Evolutionary conservation across 2,113 vertebrate genomes (phyloP).

Genomic region (Neotoma lepida): DNA sequence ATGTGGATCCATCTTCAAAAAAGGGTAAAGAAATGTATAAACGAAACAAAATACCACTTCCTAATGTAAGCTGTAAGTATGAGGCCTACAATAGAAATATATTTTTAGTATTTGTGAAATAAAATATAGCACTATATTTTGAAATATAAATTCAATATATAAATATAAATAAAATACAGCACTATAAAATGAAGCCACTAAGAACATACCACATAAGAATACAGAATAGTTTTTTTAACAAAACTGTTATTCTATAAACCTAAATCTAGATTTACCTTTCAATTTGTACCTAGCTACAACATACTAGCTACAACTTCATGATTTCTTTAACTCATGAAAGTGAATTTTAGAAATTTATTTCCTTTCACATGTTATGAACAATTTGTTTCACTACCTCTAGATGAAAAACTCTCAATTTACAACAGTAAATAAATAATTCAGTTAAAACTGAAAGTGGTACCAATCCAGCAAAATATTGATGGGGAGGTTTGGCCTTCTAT

Average conservation of each 20-base stretch:
- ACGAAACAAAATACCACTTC: conserved; percentile 70
- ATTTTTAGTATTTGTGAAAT: conserved; percentile 65
- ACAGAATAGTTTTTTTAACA: conserved; percentile 67
- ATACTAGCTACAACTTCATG: conserved; percentile 65
- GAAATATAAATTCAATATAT: background rate
- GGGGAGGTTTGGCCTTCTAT: conserved; percentile 77
- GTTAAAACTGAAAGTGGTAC: conserved; percentile 61
- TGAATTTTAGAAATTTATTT: conserved; percentile 44
- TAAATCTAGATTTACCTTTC: conserved; percentile 66
- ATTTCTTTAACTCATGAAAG: conserved; percentile 58
- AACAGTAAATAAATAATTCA: conserved; percentile 75
- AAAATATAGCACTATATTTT: conserved; percentile 57
- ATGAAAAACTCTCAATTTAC: conserved; percentile 67
- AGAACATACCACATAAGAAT: conserved; percentile 70
- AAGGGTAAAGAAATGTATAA: conserved; percentile 60
- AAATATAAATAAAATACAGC: conserved; percentile 63
- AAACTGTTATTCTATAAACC: conserved; percentile 50
- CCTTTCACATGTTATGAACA: conserved; percentile 58
- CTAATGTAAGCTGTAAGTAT: conserved; percentile 49
- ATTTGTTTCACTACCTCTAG: conserved; percentile 65
- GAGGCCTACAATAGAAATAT: conserved; percentile 78
- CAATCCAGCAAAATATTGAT: conserved; percentile 73
- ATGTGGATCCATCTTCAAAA: conserved; percentile 60
- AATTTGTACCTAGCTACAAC: conserved; percentile 41
- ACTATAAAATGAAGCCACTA: conserved; percentile 57